Percentiles rank a stretch among this genome's conserved stretches.
phyloP scores from a whole-genome alignment of 2,888 invertebrate species.

The Folsomia manolachei region DNA sequence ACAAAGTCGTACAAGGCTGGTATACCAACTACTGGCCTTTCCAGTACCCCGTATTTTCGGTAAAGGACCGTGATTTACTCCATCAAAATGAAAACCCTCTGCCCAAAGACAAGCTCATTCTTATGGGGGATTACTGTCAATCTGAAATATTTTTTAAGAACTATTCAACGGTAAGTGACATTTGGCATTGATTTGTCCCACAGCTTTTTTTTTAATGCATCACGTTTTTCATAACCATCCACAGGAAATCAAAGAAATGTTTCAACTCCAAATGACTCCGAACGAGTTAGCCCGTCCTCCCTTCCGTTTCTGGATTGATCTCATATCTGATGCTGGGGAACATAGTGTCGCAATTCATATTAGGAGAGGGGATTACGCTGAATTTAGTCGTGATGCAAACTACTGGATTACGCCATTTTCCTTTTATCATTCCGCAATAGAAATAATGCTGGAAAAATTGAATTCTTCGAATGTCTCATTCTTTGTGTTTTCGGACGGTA shows the following conservation, averaged over 20 bases:
- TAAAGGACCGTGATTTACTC: background rate
- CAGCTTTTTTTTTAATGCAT: no score
- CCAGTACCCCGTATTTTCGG: background rate
- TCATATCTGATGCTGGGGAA: background rate
- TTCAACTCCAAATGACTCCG: background rate
- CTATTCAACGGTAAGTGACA: background rate
- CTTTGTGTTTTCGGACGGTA: slow-evolving; percentile 24
- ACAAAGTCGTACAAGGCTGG: background rate
- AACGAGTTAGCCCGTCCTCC: background rate
- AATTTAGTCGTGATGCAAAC: background rate
- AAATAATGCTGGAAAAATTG: background rate
- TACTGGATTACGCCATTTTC: slow-evolving; percentile 4
- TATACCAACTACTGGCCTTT: background rate
- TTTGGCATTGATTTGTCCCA: no score
- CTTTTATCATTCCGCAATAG: background rate
- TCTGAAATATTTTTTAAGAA: background rate
- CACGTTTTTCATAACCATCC: background rate
- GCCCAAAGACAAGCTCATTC: background rate
- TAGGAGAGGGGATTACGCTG: background rate
- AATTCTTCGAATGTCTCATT: slow-evolving; percentile 1
- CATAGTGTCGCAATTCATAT: background rate
- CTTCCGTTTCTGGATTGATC: background rate
- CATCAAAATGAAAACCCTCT: background rate
- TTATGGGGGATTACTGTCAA: background rate
- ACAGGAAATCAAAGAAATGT: slow-evolving; percentile 6